Base-by-base conservation (phyloP, 2,888 invertebrate genomes). In the Eupithecia insigniata region DNA sequence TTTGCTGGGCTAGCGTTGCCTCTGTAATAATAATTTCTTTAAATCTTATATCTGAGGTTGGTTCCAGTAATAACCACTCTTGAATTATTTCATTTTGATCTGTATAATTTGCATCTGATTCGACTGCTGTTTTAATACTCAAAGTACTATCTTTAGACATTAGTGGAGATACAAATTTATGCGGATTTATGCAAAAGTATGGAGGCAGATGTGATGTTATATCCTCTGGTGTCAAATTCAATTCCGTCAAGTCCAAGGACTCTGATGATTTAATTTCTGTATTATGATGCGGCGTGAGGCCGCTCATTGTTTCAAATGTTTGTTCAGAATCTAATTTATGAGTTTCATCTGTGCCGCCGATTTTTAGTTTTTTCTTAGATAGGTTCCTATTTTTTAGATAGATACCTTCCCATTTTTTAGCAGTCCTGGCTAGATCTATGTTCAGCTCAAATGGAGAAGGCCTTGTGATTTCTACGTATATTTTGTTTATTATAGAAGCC, bases 381-480 rank as follows among this genome's bases (percentile, higher is more conserved):
- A n/a, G n/a, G n/a, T n/a, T n/a, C n/a, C n/a, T n/a, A n/a, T n/a
- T n/a, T 80, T 84, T 75, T 30, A n/a, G n/a, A n/a, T n/a, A n/a
- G n/a, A 87, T 74, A 66, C 76, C 69, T 73, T 82, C 66, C 92
- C 92, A 92, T 76, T 81, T 83, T n/a, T 79, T 80, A 46, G 85
- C 80, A 62, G 92, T 92, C 79, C 92, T 88, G 66, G 82, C 83
- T 51, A 91, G 79, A 61, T 83, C 81, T 12, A 86, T 82, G 5
- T 88, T 89, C 71, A 92, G 79, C 69, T 87, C 84, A 81, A 92
- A 92, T 0, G 93, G 92, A 1, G 92, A 88, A 51, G 77, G 79
- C 79, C 90, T 88, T 16, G 80, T 84, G 22, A 78, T 81, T 78
- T 93, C 82, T 62, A 78, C 78, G 60, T 84, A 87, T 51, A 94